phyloP scores from a whole-genome alignment of 2,113 vertebrate genomes.

The Herpailurus yagouaroundi region DNA sequence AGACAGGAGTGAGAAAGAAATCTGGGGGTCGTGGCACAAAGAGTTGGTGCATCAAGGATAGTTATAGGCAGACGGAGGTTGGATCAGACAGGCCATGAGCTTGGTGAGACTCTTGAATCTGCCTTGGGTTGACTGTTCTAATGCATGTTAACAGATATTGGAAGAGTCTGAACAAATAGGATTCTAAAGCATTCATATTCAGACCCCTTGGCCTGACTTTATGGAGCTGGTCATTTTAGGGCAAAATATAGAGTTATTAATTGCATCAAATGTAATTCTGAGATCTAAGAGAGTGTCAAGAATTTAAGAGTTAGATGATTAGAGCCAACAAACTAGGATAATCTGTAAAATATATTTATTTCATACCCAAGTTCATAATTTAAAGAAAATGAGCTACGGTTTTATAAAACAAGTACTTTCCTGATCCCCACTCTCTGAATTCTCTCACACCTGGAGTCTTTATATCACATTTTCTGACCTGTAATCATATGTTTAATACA shows the following conservation, averaged over 20 bases:
- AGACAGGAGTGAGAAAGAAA: not conserved
- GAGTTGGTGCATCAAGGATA: fast-evolving
- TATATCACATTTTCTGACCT: not conserved
- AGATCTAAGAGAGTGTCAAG: not conserved
- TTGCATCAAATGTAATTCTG: not conserved
- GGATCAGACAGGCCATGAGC: no score
- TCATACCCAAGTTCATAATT: not conserved
- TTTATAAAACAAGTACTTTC: not conserved
- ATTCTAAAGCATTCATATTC: not conserved
- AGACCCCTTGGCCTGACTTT: not conserved
- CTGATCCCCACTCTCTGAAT: not conserved
- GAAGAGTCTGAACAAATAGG: not conserved
- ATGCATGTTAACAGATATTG: fast-evolving
- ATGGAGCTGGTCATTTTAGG: not conserved
- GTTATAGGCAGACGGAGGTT: fast-evolving
- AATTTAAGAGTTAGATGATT: not conserved
- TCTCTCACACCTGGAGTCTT: not conserved
- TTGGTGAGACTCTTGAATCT: not conserved
- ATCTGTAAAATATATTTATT: not conserved
- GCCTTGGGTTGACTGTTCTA: fast-evolving
- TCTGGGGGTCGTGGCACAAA: fast-evolving
- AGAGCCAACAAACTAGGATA: not conserved
- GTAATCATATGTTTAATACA: not conserved
- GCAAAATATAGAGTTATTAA: not conserved
- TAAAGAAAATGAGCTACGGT: not conserved